Percentiles rank a stretch among this genome's conserved stretches.
Conservation (phyloP, 2,888 invertebrate genomes). For the Tupiocoris notatus region DNA sequence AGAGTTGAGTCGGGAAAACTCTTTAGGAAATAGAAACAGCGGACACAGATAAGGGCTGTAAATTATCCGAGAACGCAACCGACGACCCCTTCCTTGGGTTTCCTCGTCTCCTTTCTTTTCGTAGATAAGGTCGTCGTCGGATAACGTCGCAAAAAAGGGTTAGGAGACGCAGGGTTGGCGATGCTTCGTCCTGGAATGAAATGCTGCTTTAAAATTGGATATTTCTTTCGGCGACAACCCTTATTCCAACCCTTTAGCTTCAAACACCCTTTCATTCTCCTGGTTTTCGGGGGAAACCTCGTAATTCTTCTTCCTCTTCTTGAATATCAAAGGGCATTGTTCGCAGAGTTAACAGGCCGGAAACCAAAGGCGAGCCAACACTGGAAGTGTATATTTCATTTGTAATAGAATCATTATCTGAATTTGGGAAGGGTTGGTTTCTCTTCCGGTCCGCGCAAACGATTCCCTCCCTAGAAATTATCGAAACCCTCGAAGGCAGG, state of each 20-base stretch:
- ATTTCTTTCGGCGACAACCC: slow-evolving; percentile 26
- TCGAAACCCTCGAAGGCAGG: no score
- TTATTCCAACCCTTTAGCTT: slow-evolving; percentile 4
- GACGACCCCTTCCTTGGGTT: neutral
- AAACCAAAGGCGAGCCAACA: slow-evolving; percentile 8
- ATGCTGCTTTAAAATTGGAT: slow-evolving; percentile 37
- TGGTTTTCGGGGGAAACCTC: neutral
- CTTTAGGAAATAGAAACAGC: neutral
- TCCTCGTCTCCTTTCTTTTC: neutral
- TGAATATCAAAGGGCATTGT: slow-evolving; percentile 38
- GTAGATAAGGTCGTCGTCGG: neutral
- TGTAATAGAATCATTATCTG: slow-evolving; percentile 35
- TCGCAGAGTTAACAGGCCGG: slow-evolving; percentile 28
- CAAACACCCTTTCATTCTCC: neutral
- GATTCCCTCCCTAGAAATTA: neutral
- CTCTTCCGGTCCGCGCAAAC: neutral
- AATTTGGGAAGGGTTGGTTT: neutral
- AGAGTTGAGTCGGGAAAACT: neutral
- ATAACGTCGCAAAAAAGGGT: slow-evolving; percentile 1
- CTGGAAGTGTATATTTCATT: slow-evolving; percentile 31
- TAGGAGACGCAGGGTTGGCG: slow-evolving; percentile 10
- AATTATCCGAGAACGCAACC: neutral
- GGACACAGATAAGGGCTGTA: neutral
- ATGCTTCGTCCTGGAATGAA: slow-evolving; percentile 23
- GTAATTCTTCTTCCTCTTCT: slow-evolving; percentile 39